Evolutionary conservation across 2,888 invertebrate genomes (phyloP), one percentile per base, ranked within the genome.

Genomic region (Laothoe populi): DNA sequence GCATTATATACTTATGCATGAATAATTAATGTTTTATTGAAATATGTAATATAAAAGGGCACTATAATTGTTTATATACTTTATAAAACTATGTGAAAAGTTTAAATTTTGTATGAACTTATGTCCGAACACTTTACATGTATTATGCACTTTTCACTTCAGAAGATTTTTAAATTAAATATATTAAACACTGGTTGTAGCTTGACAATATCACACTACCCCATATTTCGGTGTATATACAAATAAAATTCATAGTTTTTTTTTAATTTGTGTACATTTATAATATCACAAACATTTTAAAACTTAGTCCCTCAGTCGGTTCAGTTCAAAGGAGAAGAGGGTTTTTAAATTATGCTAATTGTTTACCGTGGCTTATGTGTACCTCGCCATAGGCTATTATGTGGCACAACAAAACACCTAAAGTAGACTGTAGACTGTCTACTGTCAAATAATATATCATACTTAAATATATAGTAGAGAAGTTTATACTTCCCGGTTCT

Each of bases 311-410:
- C 70, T 72, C 66, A 64, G 71, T 70, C 84, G 85, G 85, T 68
- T 31, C 49, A 65, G 72, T 77, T 83, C 82, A 91, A 88, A 88
- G 79, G 64, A 68, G 72, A n/a, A n/a, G n/a, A 72, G 67, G 62
- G 69, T 72, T 83, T 77, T 71, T 77, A 86, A 88, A 82, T 77
- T 91, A 92, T 92, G 89, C 67, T 90, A 90, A 92, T 92, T 90
- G 89, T 87, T 92, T 90, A 90, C 86, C 87, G 88, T 89, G 79
- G 84, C 87, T 73, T 89, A 87, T 87, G 89, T 83, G 84, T 83
- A 81, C 84, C 87, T 88, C 86, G 75, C 76, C 71, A 83, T 79
- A 79, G 78, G 74, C 77, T 79, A 83, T 84, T 84, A 77, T 87
- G 77, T 73, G 69, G 70, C 73, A 79, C 70, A 71, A 81, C 78